Evolutionary conservation across 2,797 vertebrate species (phyloP).

Genomic region (Cyclopterus lumpus): DNA sequence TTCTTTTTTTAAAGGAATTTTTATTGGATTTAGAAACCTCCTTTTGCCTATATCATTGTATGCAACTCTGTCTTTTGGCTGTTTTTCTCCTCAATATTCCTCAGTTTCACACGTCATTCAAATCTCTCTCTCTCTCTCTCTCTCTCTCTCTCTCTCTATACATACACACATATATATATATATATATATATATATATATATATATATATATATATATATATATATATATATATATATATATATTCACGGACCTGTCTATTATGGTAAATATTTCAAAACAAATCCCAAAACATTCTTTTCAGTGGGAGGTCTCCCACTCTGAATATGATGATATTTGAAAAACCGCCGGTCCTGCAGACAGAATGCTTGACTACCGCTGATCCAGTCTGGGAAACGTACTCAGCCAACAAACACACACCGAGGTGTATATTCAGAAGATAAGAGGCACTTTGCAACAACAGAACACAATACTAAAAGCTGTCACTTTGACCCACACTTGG

Average conservation of each 20-base stretch:
- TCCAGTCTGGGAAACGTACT: constrained; percentile 50
- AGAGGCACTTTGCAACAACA: constrained; percentile 55
- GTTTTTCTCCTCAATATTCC: background rate
- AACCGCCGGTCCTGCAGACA: constrained; percentile 39
- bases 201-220: too few relatives aligned
- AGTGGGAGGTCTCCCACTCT: background rate
- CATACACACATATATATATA: too few relatives aligned
- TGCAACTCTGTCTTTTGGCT: background rate
- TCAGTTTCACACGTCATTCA: constrained; percentile 21
- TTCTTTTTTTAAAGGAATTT: too few relatives aligned
- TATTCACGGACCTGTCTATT: background rate
- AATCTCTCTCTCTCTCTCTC: too few relatives aligned
- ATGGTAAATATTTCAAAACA: background rate
- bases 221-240: too few relatives aligned
- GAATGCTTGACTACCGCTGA: constrained; percentile 33
- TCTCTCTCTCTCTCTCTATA: too few relatives aligned
- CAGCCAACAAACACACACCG: constrained; percentile 24
- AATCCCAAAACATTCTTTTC: background rate
- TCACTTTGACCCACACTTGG: constrained; percentile 57
- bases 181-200: background rate
- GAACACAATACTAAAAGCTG: constrained; percentile 53
- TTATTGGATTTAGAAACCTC: constrained; percentile 16
- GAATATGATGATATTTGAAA: constrained; percentile 31
- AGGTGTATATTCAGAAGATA: constrained; percentile 37
- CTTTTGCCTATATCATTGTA: background rate